Evolutionary conservation across 2,797 vertebrate genomes (phyloP).

Genomic region (Microcaecilia unicolor): DNA sequence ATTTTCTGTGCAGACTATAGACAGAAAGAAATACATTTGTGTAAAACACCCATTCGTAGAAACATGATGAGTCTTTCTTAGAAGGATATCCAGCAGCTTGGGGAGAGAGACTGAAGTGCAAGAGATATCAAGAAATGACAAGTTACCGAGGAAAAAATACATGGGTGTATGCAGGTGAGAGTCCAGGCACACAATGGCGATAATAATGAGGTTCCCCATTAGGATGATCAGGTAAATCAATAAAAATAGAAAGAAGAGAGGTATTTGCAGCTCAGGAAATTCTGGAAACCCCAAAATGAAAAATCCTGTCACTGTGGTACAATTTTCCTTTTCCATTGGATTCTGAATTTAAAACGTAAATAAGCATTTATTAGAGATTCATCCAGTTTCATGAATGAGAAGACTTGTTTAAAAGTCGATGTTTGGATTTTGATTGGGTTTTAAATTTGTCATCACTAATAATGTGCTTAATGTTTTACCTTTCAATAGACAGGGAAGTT

Average conservation of each 20-base stretch:
- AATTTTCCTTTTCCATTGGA: too few species aligned
- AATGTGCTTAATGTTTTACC: too few species aligned
- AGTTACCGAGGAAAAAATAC: constrained; percentile 17
- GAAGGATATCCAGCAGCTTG: constrained; percentile 17
- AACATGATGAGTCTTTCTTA: constrained; percentile 3
- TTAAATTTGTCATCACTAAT: too few species aligned
- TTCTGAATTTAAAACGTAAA: too few species aligned
- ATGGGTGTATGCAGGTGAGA: constrained; percentile 11
- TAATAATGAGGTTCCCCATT: neutral
- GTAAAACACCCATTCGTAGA: constrained; percentile 5
- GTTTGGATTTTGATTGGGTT: too few species aligned
- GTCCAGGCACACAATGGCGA: constrained; percentile 4
- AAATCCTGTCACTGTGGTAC: too few species aligned
- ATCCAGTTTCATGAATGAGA: too few species aligned
- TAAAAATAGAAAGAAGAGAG: constrained; percentile 9
- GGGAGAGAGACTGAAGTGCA: constrained; percentile 15
- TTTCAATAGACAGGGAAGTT: too few species aligned
- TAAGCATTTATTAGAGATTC: too few species aligned
- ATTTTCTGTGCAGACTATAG: constrained; percentile 9
- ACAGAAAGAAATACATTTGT: constrained; percentile 14
- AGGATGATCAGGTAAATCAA: too few species aligned
- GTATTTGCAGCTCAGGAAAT: constrained; percentile 3
- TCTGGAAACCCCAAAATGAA: constrained; percentile 19
- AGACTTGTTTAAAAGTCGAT: too few species aligned
- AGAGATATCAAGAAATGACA: constrained; percentile 13